A percentile compares a stretch with the other conserved stretches of the same genome.
These are phyloP conservation scores for Ispidina lecontei DNA, from an alignment of 2,797 vertebrate genomes.

Conservation along the genomic window DNA sequence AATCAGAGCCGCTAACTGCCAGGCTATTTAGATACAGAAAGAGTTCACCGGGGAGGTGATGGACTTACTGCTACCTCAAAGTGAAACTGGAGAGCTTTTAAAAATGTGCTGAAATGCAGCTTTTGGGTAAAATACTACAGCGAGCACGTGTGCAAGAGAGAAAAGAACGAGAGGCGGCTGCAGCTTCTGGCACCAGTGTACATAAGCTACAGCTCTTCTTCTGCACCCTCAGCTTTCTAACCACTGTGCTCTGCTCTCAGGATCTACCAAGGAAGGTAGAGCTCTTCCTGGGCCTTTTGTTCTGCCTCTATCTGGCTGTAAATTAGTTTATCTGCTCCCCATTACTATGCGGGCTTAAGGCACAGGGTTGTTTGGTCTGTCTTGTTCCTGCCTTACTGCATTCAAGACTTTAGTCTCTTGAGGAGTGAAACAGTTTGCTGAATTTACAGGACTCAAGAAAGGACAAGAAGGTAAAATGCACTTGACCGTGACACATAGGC, in stretches of 20 bases:
- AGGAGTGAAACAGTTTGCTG: not conserved
- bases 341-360: not conserved
- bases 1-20: conserved; percentile 27
- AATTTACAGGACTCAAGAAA: not conserved
- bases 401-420: not conserved
- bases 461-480: not conserved
- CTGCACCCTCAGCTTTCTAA: not conserved
- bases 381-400: not conserved
- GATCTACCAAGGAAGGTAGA: not conserved
- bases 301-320: not conserved
- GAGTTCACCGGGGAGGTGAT: conserved; percentile 48
- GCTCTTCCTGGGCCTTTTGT: not conserved
- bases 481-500: fast-evolving
- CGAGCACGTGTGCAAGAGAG: not conserved
- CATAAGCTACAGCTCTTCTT: not conserved
- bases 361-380: not conserved
- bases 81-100: conserved; percentile 30
- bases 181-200: not conserved
- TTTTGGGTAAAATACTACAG: conserved; percentile 22
- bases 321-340: not conserved
- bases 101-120: conserved; percentile 38
- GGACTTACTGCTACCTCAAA: not conserved
- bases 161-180: not conserved
- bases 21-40: conserved; percentile 7
- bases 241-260: not conserved